phyloP scores from a whole-genome alignment of 2,888 invertebrate genomes.

The Baronia brevicornis region DNA sequence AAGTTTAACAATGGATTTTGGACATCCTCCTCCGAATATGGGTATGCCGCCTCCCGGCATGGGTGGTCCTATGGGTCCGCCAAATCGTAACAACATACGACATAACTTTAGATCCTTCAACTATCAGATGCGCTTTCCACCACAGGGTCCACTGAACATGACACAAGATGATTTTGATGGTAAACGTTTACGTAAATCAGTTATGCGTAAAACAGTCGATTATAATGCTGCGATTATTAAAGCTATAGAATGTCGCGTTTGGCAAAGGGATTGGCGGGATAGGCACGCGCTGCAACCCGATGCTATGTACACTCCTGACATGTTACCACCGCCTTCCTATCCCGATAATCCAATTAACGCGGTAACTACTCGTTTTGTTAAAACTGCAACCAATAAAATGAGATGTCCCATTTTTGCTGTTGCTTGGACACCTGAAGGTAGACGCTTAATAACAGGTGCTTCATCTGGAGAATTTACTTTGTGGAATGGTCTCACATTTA shows the following conservation, averaged over 20 bases:
- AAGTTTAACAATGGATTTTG: slow-evolving; percentile 68
- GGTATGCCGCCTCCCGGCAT: slow-evolving; percentile 57
- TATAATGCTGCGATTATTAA: slow-evolving; percentile 97
- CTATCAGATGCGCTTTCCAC: slow-evolving; percentile 70
- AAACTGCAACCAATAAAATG: slow-evolving; percentile 99
- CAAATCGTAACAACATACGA: slow-evolving; percentile 63
- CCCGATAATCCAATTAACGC: slow-evolving; percentile 97
- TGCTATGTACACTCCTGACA: slow-evolving; percentile 93
- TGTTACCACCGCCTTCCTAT: slow-evolving; percentile 95
- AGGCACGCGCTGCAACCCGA: slow-evolving; percentile 94
- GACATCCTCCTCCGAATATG: slow-evolving; percentile 65
- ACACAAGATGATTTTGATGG: slow-evolving; percentile 95
- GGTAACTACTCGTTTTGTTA: slow-evolving; percentile 94
- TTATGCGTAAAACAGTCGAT: slow-evolving; percentile 98
- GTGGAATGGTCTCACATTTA: slow-evolving; percentile 99
- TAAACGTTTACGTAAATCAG: slow-evolving; percentile 94
- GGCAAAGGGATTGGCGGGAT: slow-evolving; percentile 96
- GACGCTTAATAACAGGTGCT: slow-evolving; percentile 97
- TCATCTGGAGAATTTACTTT: slow-evolving; percentile 99
- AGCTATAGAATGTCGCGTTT: slow-evolving; percentile 93
- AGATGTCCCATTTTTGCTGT: slow-evolving; percentile 99
- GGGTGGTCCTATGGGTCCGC: slow-evolving; percentile 42
- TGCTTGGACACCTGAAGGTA: slow-evolving; percentile 99
- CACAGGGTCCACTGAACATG: slow-evolving; percentile 79
- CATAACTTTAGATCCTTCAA: slow-evolving; percentile 68